Evolutionary conservation across 2,113 vertebrate species (phyloP), one percentile per base, ranked within the genome.

Genomic region (Oxyruncus cristatus): DNA sequence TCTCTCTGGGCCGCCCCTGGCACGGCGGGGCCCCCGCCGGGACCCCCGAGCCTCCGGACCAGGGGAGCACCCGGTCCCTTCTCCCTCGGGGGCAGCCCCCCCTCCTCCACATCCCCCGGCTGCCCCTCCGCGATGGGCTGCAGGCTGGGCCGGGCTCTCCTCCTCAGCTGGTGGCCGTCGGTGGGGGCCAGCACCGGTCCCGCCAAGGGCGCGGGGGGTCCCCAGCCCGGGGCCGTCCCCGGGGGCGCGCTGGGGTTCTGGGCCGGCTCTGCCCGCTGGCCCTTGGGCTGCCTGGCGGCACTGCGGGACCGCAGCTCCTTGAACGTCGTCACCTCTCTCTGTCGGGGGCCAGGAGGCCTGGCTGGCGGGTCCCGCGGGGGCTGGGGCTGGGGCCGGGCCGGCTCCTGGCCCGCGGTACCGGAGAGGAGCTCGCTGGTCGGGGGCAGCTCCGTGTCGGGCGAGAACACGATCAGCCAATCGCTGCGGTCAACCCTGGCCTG

Each of bases 401-500:
- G 58, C 39, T 79, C 73, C 62, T n/a, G 96, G n/a, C 41, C 82
- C 2, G 5, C 2, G 39, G 76, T 41, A 32, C 83, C 12, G 4
- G 85, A n/a, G 33, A 93, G 95, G 52, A 98, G 96, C 49, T 97
- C 85, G 1, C 96, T 93, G 32, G 41, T 14, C 0, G 98, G 98
- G 0, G 98, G 98, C 68, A 98, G 91, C 72, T 99, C 99, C 1
- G 97, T 97, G 50, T 99, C 99, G 0, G 99, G 99, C 0, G 99
- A 99, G 95, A 99, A 99, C 4, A 99, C 97, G 10, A 99, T 99
- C 55, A 99, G 97, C 99, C 99, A 99, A 94, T 99, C 99, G 14
- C 99, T 98, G 46, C 95, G 96, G 97, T 97, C 99, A 82, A 86
- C 98, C 98, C 98, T 99, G 93, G 98, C 97, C 56, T 97, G 95